Evolutionary conservation across 1,140 invertebrate genomes (phyloP), one percentile per base, ranked within the genome.

Genomic region (Heliothis virescens): DNA sequence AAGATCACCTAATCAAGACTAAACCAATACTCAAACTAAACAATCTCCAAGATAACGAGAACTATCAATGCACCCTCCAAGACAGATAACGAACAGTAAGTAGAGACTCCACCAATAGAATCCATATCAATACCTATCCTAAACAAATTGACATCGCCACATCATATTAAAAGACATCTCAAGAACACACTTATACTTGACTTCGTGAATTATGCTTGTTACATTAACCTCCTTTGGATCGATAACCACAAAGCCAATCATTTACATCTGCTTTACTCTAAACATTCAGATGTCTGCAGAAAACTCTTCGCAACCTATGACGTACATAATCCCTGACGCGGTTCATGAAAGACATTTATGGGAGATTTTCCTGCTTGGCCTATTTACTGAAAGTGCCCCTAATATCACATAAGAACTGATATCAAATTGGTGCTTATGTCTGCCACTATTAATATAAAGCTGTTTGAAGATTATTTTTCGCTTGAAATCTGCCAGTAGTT

Each of bases 401-500:
- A 5, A 95, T 99, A 57, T n/a, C 96, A 97, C 86, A 97, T 97
- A 91, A 95, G 97, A 72, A 88, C 95, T 16, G 97, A 99, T 88
- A 92, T 99, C 3, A 99, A 99, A 94, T 94, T 99, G 7, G 97
- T 99, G 16, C 96, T 99, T 0, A 99, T 99, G 99, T 99, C 99
- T 7, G 99, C 99, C 13, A 99, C 99, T 1, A 99, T 99, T 55
- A 99, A 99, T 95, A 97, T 99, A 57, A 95, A 98, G 83, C 95
- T 99, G 1, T 99, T 99, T 94, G 96, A 96, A 81, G 95, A 97
- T 81, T 99, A 99, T 94, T 99, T 99, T 95, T 92, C 96, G 95
- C 97, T 80, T n/a, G n/a, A 97, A 98, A 90, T 95, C 97, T 59
- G 97, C n/a, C 97, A 53, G 96, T 96, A 83, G 96, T 99, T 62